Evolutionary conservation across 2,888 invertebrate genomes (phyloP), one percentile per base, ranked within the genome.

Genomic region (Synanthedon andrenaeformis): DNA sequence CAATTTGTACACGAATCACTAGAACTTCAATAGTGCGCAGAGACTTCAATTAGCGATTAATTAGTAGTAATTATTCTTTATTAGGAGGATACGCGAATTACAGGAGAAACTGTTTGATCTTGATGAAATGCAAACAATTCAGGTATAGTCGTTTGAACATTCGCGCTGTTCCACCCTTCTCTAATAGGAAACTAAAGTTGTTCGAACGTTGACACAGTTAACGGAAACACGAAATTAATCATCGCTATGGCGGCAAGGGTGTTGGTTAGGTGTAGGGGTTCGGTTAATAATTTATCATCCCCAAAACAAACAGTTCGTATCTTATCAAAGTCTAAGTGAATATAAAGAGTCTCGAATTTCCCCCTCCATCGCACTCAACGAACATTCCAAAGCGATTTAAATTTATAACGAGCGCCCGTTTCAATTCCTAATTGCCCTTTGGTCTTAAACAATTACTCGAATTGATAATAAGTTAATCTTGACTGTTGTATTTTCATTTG

Each of bases 361-460:
- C 17, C 52, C 49, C 42, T 52, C 45, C 53, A 53, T 49, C 0
- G 49, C 51, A 42, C 54, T 49, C 52, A 56, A 41, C 54, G 60
- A 59, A 59, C 57, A 62, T 56, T 59, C 53, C 55, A 53, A 54
- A 61, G 58, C 59, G 60, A 64, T 64, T 62, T 64, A 59, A 66
- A 64, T 63, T 64, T 62, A 61, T 61, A 64, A 63, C 62, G 60
- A 62, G 59, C 55, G 55, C 42, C 54, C 57, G 60, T 59, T 58
- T 57, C 60, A 55, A 59, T 60, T 59, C 58, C 59, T 64, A 66
- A 66, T 64, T 62, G 62, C 55, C 56, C 63, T 63, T 65, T 66
- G 62, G 60, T 55, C 53, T 57, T 59, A 60, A 62, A 63, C 63
- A 65, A 57, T 55, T 55, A 53, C 63, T 58, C 50, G 56, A 55